phyloP scores from a whole-genome alignment of 2,888 invertebrate genomes.

The Conchocele bisecta region DNA sequence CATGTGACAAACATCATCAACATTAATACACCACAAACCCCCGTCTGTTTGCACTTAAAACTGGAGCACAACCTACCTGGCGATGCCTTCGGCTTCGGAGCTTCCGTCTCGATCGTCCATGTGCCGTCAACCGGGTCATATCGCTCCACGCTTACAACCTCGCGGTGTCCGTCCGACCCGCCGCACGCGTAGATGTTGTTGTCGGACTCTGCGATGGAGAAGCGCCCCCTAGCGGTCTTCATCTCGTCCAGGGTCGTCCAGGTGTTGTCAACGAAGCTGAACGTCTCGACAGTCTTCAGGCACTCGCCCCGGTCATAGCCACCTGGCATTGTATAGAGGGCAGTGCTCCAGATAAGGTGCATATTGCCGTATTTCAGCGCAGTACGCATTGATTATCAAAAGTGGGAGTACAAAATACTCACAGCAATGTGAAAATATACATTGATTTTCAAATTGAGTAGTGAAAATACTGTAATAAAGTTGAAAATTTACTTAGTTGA shows the following conservation, averaged over 20 bases:
- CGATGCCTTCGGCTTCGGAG: slow-evolving; percentile 82
- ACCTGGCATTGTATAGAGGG: slow-evolving; percentile 82
- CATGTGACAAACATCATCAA: too few species aligned
- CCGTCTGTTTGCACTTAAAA: too few species aligned
- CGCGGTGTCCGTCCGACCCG: slow-evolving; percentile 91
- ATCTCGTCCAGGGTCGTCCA: slow-evolving; percentile 89
- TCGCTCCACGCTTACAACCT: slow-evolving; percentile 89
- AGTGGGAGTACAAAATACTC: too few species aligned
- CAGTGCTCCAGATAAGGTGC: too few species aligned
- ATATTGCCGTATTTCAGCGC: too few species aligned
- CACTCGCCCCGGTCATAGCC: slow-evolving; percentile 94
- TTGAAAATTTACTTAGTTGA: too few species aligned
- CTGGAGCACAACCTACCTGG: too few species aligned
- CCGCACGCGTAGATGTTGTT: slow-evolving; percentile 90
- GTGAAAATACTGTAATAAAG: too few species aligned
- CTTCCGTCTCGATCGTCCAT: slow-evolving; percentile 85
- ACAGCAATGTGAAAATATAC: too few species aligned
- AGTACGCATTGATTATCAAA: too few species aligned
- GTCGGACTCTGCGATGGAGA: slow-evolving; percentile 89
- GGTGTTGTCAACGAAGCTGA: slow-evolving; percentile 87
- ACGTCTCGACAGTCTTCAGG: slow-evolving; percentile 89
- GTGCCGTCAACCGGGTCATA: slow-evolving; percentile 84
- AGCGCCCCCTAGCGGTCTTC: slow-evolving; percentile 89
- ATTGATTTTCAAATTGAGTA: too few species aligned
- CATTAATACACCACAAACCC: too few species aligned